Base-by-base conservation (phyloP, 2,888 invertebrate species). In the Notocelia uddmanniana region DNA sequence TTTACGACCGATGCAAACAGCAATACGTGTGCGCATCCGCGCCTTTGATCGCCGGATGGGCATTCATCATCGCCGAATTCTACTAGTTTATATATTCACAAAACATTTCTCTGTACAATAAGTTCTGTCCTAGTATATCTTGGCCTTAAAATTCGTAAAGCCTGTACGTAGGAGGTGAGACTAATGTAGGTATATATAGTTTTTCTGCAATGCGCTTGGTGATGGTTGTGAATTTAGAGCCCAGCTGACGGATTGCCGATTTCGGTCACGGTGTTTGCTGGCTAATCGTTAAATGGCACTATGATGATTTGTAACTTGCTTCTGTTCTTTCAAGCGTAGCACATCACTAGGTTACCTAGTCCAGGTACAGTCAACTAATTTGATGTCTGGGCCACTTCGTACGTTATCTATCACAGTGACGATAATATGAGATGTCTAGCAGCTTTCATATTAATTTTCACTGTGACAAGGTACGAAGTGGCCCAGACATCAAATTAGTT, bases 11-110 rank as follows among this genome's bases (percentile, higher is more conserved):
- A 31, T 55, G 57, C 69, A 64, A 70, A 64, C 70, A 50, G 55
- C 66, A 52, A 34, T 54, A 52, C n/a, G 55, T 55, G 21, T 60
- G 31, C 54, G 64, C 66, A 52, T 64, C 64, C 70, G 57, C 19
- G 62, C 64, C 70, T 70, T 70, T 70, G 70, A 70, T 70, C 70
- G 66, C 58, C 70, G 70, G 66, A 70, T 52, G 59, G 64, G 18
- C 54, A 55, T 66, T 52, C 59, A 64, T 70, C 64, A 66, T 70
- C 59, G 45, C 70, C 59, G 64, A 70, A 66, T 31, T 58, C 66
- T 21, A 50, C 52, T 59, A 5, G 23, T 23, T 23, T 45, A 45
- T n/a, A 8, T 45, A 45, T 45, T 45, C 45, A n/a, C 45, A 45
- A 45, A 45, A 5, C 15, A 41, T 15, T 41, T 13, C 13, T 5